phyloP scores from a whole-genome alignment of 2,797 vertebrate species.

The Dicrostonyx torquatus region DNA sequence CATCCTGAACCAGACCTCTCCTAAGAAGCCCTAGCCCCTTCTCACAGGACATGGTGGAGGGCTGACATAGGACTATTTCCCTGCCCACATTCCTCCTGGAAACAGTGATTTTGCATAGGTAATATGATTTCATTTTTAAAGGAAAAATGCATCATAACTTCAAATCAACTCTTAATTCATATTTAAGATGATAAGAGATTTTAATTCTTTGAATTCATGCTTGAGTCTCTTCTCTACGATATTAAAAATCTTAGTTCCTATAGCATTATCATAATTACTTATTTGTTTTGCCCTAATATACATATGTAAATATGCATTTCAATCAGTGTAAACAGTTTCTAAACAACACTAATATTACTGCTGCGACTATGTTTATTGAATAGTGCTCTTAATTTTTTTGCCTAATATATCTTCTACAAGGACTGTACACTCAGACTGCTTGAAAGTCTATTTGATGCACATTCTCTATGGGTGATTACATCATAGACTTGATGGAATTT shows the following conservation, averaged over 20 bases:
- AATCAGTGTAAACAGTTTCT: background rate
- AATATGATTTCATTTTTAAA: background rate
- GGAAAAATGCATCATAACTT: background rate
- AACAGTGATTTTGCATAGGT: accelerated
- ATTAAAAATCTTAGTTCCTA: background rate
- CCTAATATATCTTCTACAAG: background rate
- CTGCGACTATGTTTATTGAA: background rate
- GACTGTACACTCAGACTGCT: background rate
- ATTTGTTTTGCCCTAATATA: background rate
- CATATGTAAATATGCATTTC: background rate
- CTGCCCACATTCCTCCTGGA: accelerated
- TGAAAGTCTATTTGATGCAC: background rate
- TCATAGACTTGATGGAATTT: background rate
- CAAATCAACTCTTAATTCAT: background rate
- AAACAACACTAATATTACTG: background rate
- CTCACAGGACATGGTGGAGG: background rate
- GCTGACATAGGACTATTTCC: too few relatives aligned
- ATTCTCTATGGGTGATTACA: background rate
- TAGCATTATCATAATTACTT: background rate
- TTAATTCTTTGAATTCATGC: constrained; percentile 27
- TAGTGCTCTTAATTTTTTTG: background rate
- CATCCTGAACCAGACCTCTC: background rate
- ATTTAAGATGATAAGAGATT: background rate
- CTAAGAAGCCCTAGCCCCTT: background rate
- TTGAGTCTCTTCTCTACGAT: background rate